Conservation (phyloP, 2,113 vertebrate species). For the Leptobrachium ailaonicum region DNA sequence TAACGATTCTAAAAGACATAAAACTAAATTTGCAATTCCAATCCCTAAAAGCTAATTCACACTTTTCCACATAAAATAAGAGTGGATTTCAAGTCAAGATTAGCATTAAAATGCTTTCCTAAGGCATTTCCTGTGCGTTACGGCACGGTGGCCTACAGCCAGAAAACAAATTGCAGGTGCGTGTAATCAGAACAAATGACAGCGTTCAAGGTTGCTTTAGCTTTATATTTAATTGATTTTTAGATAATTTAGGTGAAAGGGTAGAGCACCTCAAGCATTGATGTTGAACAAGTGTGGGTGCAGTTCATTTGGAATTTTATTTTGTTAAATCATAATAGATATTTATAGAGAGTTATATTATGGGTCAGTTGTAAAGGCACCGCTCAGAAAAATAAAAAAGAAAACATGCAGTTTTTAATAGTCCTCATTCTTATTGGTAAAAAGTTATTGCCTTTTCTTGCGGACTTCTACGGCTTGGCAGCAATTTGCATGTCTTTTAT, state of each 20-base stretch:
- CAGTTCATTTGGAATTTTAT: slow-evolving; percentile 8
- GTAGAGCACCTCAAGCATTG: background rate
- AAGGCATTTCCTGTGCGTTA: background rate
- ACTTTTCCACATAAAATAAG: background rate
- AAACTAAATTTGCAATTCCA: background rate
- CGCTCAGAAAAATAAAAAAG: too few species aligned
- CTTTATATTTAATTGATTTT: background rate
- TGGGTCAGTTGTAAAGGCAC: too few species aligned
- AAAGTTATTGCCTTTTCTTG: too few species aligned
- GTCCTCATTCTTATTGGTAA: too few species aligned
- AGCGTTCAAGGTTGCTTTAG: background rate
- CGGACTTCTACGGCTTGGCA: too few species aligned
- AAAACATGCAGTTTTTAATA: too few species aligned
- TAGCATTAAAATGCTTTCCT: background rate
- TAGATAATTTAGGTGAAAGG: slow-evolving; percentile 14
- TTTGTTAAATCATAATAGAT: too few species aligned
- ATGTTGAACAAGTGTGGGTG: background rate
- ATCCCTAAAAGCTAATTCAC: background rate
- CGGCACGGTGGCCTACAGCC: background rate
- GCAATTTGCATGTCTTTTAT: too few species aligned
- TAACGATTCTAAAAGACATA: background rate
- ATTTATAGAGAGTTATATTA: too few species aligned
- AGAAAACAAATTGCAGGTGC: slow-evolving; percentile 14
- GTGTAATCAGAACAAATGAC: slow-evolving; percentile 21
- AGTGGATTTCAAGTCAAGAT: background rate